Evolutionary conservation across 2,113 vertebrate genomes (phyloP), one percentile per base, ranked within the genome.

Genomic region (Haliaeetus leucogaster): DNA sequence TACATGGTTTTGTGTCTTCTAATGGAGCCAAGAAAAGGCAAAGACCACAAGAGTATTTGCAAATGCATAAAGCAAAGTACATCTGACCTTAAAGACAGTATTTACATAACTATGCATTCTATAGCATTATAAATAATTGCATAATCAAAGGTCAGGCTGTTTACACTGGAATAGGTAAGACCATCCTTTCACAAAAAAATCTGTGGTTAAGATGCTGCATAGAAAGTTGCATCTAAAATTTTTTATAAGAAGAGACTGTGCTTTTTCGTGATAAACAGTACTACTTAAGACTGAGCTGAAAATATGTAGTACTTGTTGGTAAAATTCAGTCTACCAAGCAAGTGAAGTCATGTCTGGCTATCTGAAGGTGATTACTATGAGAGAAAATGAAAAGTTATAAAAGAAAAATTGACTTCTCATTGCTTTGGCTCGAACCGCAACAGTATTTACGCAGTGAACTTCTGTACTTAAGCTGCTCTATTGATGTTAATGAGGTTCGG

Each of bases 61-160:
- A 92, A 90, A 86, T 26, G 47, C 50, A 45, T 63, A 66, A 86
- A 88, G n/a, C 56, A 76, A 83, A 92, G 55, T 38, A 71, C 26
- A 43, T 36, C 45, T 83, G 67, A 94, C 82, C 45, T 70, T 66
- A 72, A 94, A 93, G 61, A 40, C 29, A 86, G 32, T 29, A 93
- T 93, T 96, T 95, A 90, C 18, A 59, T 88, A 93, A 77, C 50
- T 80, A 11, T 23, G 38, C 6, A 4, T 73, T 93, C 76, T 32
- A 87, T 55, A 79, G 81, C 22, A 61, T 65, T 81, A 92, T 45
- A 78, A 86, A 70, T 42, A 67, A 50, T 43, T 90, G 71, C 71
- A 89, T 78, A 90, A 94, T 92, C 53, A 90, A 90, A 95, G 80
- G 88, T 90, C 90, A 92, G 45, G n/a, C n/a, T 82, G n/a, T 59